Evolutionary conservation across 2,113 vertebrate species (phyloP), one percentile per base, ranked within the genome.

Genomic region (Gymnogyps californianus): DNA sequence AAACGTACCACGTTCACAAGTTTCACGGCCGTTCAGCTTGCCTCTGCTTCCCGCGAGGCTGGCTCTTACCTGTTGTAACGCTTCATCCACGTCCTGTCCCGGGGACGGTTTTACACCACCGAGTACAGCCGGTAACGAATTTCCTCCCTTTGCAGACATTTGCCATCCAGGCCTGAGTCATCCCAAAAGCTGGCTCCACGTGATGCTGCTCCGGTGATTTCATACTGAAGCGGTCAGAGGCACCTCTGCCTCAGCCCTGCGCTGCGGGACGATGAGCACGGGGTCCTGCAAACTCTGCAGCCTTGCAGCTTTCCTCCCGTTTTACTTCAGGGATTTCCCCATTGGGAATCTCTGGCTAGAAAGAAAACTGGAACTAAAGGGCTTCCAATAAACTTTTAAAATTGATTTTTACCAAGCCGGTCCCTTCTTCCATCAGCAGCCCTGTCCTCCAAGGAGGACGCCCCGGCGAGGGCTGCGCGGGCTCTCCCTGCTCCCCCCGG

Each of bases 391-490:
- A 67, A 34, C 10, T 11, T 76, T 34, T 61, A 2, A 36, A 38
- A 34, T 20, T 13, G 18, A 22, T 59, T 76, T 79, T 67, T 67
- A 76, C 46, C 34, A 52, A 46, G 59, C 2, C 1, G 29, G 65
- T 70, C 34, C 32, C 74, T 59, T 42, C 54, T 57, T 16, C 44
- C 36, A 31, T 12, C 8, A 0, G 16, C 72, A 51, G 51, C 62
- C 52, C 36, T 8, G 5, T n/a, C 31, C n/a, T 31, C n/a, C 29
- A 18, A 24, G 61, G 47, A 20, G 20, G 62, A 29, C 1, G 3
- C 46, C 34, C 24, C 2, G 6, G 11, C 3, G 4, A 25, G 40
- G 40, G 51, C 77, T 34, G 14, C 16, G 1, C 0, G 4, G n/a
- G 57, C 19, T 77, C 26, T 49, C 58, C 49, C 19, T 1, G 13